Base-by-base conservation (phyloP, 2,888 invertebrate species). In the Alentia gelatinosa region DNA sequence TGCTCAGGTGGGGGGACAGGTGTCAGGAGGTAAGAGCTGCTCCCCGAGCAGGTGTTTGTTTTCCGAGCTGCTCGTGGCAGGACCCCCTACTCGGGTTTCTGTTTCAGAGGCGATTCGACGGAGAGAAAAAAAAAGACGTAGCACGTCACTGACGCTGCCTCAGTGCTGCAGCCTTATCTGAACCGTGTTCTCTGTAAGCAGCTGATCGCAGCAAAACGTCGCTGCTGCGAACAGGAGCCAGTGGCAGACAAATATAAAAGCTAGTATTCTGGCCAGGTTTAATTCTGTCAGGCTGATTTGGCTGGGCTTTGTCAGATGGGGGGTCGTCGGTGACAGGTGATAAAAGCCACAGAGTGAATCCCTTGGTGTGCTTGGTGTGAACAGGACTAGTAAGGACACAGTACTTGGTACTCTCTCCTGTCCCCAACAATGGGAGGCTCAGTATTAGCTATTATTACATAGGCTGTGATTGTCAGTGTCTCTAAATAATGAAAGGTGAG, bases 1-100 rank as follows among this genome's bases (percentile, higher is more conserved):
- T 93, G 47, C 63, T 93, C 40, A 91, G 92, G 39, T 84, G 75
- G 68, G 93, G 92, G 12, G 91, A 91, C 19, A 47, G 68, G 23
- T 93, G 93, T 74, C 93, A 93, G 75, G 74, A 92, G 89, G 93
- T 92, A 35, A 50, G 83, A 23, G 33, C 75, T 75, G 75, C 75
- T 75, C 37, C 75, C 30, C 19, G 35, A 75, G 75, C 56, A 56
- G 56, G 56, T 56, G 56, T 56, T 56, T n/a, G n/a, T 56, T 56
- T n/a, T 56, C 56, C 1, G 33, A 75, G 75, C 30, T 35, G 33
- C 75, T 75, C 33, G 19, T 15, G 7, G 35, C 50, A 50, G 19
- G 19, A 15, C 23, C 50, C 50, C 15, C 15, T 15, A 12, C 50
- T 50, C 15, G 50, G 19, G 12, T 23, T 12, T 12, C 15, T 23